Base-by-base conservation (phyloP, 2,888 invertebrate species). In the Danaus chrysippus region DNA sequence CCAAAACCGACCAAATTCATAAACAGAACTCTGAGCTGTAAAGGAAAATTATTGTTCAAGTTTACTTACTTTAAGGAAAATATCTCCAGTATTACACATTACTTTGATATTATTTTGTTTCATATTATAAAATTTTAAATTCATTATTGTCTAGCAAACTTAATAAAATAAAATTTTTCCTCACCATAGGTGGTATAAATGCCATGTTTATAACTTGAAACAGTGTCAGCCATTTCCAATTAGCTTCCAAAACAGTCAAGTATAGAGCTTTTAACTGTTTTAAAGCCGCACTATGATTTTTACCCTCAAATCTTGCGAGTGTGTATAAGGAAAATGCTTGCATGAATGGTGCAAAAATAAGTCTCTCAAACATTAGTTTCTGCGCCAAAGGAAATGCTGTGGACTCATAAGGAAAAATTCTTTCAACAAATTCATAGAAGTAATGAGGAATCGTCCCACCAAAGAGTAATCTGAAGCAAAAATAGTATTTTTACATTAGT, bases 401-500 rank as follows among this genome's bases (percentile, higher is more conserved):
- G 19, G 92, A 76, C 62, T 93, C 92, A 66, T 93, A 92, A 0
- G 93, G 92, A 62, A 95, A 92, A 42, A 93, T 70, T 58, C 86
- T 84, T 68, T 95, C 95, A 54, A 95, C 75, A 43, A 92, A 85
- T 67, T 91, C 87, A 75, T 95, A 96, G 80, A 96, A 96, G 76
- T 93, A 95, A 81, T 96, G 96, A 0, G 96, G 96, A 3, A 96
- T 86, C 1, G 94, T 92, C 41, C 96, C 96, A 60, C 96, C 96
- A 81, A 96, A 96, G n/a, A 95, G 75, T 54, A 96, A 86, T 56
- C 96, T 95, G 83, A 53, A 76, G 75, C 52, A 57, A 63, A 58
- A 63, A 58, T 58, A 60, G 54, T 59, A 54, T 23, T 11, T n/a
- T 49, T 42, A 41, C 15, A n/a, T 10, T 13, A 34, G 9, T 49